Conservation (phyloP, 2,113 vertebrate genomes). For the Heteronetta atricapilla region DNA sequence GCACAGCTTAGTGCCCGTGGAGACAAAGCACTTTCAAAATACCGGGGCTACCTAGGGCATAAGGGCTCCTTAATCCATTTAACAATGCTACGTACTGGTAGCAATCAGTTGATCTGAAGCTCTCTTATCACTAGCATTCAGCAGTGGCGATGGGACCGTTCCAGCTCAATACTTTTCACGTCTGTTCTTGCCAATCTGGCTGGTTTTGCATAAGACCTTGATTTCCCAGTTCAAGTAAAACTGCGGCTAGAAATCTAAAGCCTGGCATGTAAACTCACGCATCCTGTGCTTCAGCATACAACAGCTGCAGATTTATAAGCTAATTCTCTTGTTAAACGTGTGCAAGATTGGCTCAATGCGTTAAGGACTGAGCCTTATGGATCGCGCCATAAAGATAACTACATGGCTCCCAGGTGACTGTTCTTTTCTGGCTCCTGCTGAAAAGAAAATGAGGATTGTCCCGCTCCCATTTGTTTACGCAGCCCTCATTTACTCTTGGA, state of each 20-base stretch:
- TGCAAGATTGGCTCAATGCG: neutral
- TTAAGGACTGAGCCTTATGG: neutral
- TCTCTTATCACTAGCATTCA: neutral
- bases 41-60: neutral
- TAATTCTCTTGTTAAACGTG: conserved; percentile 7
- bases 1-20: neutral
- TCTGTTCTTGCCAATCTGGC: neutral
- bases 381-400: neutral
- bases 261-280: neutral
- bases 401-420: neutral
- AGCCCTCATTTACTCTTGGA: neutral
- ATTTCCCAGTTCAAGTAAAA: conserved; percentile 1
- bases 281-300: neutral
- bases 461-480: neutral
- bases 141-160: neutral
- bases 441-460: neutral
- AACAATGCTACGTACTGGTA: neutral
- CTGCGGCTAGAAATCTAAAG: neutral
- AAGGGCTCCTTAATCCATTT: neutral
- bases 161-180: neutral
- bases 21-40: neutral
- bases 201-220: neutral
- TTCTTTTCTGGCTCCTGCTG: neutral
- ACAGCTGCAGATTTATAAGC: neutral
- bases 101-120: neutral